Conservation (phyloP, 2,113 vertebrate genomes). For the Alethe castanea region DNA sequence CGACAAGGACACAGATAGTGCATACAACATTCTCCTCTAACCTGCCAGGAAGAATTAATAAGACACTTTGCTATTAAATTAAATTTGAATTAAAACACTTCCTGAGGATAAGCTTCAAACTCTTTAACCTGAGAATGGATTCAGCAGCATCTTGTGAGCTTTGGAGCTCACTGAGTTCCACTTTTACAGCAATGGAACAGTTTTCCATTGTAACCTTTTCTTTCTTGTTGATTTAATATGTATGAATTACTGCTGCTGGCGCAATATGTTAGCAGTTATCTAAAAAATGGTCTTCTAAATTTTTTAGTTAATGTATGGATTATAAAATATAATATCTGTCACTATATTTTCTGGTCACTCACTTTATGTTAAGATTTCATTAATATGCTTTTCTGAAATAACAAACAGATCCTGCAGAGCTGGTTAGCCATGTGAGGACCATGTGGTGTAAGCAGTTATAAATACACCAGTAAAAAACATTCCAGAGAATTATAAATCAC, state of each 20-base stretch:
- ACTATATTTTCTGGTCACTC: conserved; percentile 8
- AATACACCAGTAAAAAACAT: conserved; percentile 52
- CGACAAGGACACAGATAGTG: neutral
- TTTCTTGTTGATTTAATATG: neutral
- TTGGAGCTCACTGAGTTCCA: neutral
- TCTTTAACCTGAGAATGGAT: neutral
- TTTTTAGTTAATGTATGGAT: neutral
- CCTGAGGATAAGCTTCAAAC: neutral
- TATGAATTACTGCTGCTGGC: neutral
- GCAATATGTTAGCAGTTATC: neutral
- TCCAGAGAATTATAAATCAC: conserved; percentile 46
- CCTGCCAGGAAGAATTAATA: neutral
- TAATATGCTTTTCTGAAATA: conserved; percentile 35
- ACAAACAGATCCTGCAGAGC: conserved; percentile 38
- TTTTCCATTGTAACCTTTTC: neutral
- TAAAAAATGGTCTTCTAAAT: neutral
- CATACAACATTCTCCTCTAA: neutral
- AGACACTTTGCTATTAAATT: neutral
- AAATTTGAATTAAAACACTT: neutral
- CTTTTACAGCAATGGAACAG: neutral
- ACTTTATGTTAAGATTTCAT: conserved; percentile 19
- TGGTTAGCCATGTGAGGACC: conserved; percentile 44
- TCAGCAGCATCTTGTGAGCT: neutral
- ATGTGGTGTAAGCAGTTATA: conserved; percentile 51
- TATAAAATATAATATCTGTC: neutral